Base-by-base conservation (phyloP, 1,140 invertebrate species). In the Calliopsis andreniformis region DNA sequence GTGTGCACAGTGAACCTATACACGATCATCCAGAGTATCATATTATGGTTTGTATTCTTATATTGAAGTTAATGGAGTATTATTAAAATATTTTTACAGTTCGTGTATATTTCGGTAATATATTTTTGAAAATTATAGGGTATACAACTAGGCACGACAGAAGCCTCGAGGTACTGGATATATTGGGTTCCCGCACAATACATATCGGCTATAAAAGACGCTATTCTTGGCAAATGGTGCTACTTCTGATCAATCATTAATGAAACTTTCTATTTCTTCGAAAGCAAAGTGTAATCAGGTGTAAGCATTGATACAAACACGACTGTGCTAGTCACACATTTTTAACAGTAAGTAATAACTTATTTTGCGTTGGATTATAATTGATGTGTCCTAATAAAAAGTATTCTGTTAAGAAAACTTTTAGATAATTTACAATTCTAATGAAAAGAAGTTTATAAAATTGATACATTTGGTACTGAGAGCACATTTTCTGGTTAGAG, bases 111-210 rank as follows among this genome's bases (percentile, higher is more conserved):
- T 61, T 67, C 7, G 43, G 12, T 30, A 28, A 20, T 42, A 25
- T 16, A 35, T 49, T 51, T 16, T 63, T 53, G 10, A 28, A 76
- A 53, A 51, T 66, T 32, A 0, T 87, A 97, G 96, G 96, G 94
- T 61, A 93, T 98, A 70, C 97, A 98, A 92, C 91, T 98, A 79
- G 97, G 97, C 30, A 95, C 97, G 16, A 98, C 97, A 10, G 97
- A 98, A 92, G 96, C 96, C 14, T 97, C 96, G 35, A 92, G 96
- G 79, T 98, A 98, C 92, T 98, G 97, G 97, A 95, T 98, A 59
- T 98, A 98, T 91, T 98, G 97, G 97, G 97, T 98, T 49, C 98
- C 98, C 53, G 97, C 97, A 32, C 96, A 97, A 88, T 98, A 98
- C 90, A 94, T 98, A 71, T 96, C 97, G 86, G 96, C 97, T 68